Base-by-base conservation (phyloP, 2,888 invertebrate genomes). In the Euclidia mi region DNA sequence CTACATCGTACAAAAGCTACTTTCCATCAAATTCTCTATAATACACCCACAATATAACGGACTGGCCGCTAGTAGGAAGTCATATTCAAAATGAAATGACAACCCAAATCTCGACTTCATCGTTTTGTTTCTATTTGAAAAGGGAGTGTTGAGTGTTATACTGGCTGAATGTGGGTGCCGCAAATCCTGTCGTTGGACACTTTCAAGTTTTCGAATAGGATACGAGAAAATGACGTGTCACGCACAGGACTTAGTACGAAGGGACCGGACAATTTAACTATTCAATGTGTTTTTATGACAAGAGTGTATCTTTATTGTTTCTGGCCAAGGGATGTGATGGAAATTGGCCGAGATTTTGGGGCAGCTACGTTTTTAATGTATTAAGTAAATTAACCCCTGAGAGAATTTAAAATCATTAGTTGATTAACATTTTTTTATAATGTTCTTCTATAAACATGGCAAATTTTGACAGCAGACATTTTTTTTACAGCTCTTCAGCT, bases 91-190 rank as follows among this genome's bases (percentile, higher is more conserved):
- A 25, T 35, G 20, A 25, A 34, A 40, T 35, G 29, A 35, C 38
- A n/a, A n/a, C n/a, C n/a, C n/a, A 62, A 50, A 42, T 28, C 29
- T 35, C 29, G 14, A 76, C 80, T 83, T 82, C 83, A 81, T 63
- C 57, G 63, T 73, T 84, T 87, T 88, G 88, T 89, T 88, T 86
- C 84, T 81, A 85, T 88, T 87, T 88, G 85, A 88, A 76, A 73
- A 88, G 85, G 88, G 66, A 85, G 84, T 80, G 74, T 85, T 82
- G 85, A 87, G 86, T 87, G 37, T 51, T 88, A 84, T 87, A 87
- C 63, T 79, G 80, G 82, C 82, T 80, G 84, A 88, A 90, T 89
- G 86, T 84, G 81, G 83, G 79, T 81, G 66, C 76, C 76, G 78
- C 78, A 85, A 87, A 88, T 87, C 87, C 85, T 83, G 85, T 82